Percentiles rank a stretch among this genome's conserved stretches.
These are phyloP conservation scores for Dynastes maya DNA, from an alignment of 2,888 invertebrate genomes.

Conservation along the genomic window DNA sequence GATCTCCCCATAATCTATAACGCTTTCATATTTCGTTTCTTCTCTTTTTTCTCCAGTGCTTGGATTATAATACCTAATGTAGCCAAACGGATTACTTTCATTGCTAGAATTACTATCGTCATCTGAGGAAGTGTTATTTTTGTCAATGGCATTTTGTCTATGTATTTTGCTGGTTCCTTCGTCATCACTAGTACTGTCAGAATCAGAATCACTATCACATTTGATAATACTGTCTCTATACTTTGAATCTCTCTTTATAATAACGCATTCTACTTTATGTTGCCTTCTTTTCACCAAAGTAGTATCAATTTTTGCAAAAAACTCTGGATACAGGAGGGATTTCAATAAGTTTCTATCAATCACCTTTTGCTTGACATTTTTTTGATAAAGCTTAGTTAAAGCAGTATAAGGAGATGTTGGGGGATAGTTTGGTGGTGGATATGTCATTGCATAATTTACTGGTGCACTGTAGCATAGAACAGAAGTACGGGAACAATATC, in stretches of 20 bases:
- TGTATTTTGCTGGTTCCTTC: conserved; percentile 70
- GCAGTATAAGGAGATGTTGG: conserved; percentile 85
- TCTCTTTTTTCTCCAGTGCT: conserved; percentile 69
- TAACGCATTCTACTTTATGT: conserved; percentile 71
- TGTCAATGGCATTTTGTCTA: conserved; percentile 75
- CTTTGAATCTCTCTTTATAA: conserved; percentile 63
- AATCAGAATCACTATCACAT: conserved; percentile 68
- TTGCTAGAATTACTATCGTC: conserved; percentile 74
- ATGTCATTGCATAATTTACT: conserved; percentile 73
- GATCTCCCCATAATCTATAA: conserved; percentile 71
- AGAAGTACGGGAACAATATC: conserved; percentile 74
- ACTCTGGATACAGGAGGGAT: conserved; percentile 80
- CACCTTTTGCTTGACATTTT: conserved; percentile 81
- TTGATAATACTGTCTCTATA: conserved; percentile 66
- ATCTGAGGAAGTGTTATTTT: conserved; percentile 51
- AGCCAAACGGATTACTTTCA: conserved; percentile 78
- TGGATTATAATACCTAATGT: conserved; percentile 78
- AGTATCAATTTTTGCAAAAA: conserved; percentile 72
- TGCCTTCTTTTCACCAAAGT: conserved; percentile 74
- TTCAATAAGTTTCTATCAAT: conserved; percentile 83
- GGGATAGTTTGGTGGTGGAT: conserved; percentile 84
- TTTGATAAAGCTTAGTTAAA: conserved; percentile 83
- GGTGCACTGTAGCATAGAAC: conserved; percentile 69
- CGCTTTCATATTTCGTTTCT: conserved; percentile 71
- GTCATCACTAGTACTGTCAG: conserved; percentile 69